Evolutionary conservation across 2,113 vertebrate genomes (phyloP).

Genomic region (Tauraco erythrolophus): DNA sequence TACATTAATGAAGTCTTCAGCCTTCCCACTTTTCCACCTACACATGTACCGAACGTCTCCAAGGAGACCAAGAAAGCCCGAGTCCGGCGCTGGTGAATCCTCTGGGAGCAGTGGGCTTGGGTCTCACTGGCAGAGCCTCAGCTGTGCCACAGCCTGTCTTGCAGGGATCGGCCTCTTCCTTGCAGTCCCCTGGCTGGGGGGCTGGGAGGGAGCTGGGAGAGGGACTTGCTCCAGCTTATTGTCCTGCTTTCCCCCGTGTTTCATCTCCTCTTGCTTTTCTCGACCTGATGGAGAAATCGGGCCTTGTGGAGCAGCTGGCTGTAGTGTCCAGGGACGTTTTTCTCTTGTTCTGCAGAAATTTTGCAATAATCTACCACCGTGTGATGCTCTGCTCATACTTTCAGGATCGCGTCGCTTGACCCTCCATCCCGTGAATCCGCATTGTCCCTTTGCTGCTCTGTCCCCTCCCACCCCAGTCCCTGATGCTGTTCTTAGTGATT

Average conservation of each 20-base stretch:
- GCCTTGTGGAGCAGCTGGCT: not conserved
- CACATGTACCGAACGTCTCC: constrained; percentile 83
- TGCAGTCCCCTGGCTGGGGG: not conserved
- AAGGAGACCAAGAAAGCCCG: constrained; percentile 78
- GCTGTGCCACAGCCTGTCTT: constrained; percentile 42
- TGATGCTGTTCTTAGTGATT: not conserved
- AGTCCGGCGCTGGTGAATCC: constrained; percentile 77
- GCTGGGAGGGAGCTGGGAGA: not conserved
- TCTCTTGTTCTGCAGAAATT: not conserved
- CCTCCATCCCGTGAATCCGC: accelerated
- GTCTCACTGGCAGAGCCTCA: constrained; percentile 46
- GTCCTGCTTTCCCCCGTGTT: not conserved
- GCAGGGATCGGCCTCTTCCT: not conserved
- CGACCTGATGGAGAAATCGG: not conserved
- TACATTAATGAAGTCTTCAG: constrained; percentile 84
- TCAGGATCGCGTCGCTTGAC: not conserved
- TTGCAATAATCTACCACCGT: accelerated
- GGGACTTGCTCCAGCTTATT: not conserved
- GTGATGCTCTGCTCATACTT: not conserved
- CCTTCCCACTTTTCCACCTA: constrained; percentile 83
- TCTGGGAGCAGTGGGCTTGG: constrained; percentile 54
- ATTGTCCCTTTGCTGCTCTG: not conserved
- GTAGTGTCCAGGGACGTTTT: not conserved
- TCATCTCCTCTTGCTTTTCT: not conserved
- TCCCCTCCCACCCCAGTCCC: accelerated